Base-by-base conservation (phyloP, 1,140 invertebrate genomes). In the Colletes latitarsis region DNA sequence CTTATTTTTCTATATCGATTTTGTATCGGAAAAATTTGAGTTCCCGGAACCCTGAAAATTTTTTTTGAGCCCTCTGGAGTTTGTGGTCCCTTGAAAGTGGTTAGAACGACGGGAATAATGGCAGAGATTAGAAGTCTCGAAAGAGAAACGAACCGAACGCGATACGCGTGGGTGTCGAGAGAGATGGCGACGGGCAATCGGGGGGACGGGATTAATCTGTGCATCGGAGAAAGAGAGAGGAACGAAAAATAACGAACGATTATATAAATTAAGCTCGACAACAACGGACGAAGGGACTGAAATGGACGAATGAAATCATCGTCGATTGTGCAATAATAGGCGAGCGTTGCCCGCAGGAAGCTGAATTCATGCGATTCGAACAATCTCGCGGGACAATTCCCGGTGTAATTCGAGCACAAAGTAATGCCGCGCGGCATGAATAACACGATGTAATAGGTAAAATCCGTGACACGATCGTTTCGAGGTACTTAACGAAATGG, bases 151-250 rank as follows among this genome's bases (percentile, higher is more conserved):
- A 60, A 80, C 46, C 57, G 66, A 66, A 78, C 66, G 57, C 63
- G 60, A 81, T 41, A 19, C 70, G 14, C 70, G 62, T 60, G 75
- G 75, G 67, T 62, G 77, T 60, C 57, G 67, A 49, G 72, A 63
- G 62, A 52, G 74, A 81, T 67, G 63, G 2, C 12, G 64, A 21
- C n/a, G 41, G 77, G 14, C 66, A 8, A 15, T 9, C 39, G 75
- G 6, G 77, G n/a, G n/a, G n/a, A n/a, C n/a, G n/a, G n/a, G 71
- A 81, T 85, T 81, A 85, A 84, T 84, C 82, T 85, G 68, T 75
- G 58, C 58, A 60, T 15, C n/a, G 19, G 49, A 46, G 60, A 66
- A 41, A 67, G 39, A n/a, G 19, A 63, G 8, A 17, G 46, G 73
- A 73, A 71, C 62, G 64, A 85, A 81, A 85, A 85, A 85, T 85